Conservation (phyloP, 2,797 vertebrate genomes). For the Diplodus puntazzo region DNA sequence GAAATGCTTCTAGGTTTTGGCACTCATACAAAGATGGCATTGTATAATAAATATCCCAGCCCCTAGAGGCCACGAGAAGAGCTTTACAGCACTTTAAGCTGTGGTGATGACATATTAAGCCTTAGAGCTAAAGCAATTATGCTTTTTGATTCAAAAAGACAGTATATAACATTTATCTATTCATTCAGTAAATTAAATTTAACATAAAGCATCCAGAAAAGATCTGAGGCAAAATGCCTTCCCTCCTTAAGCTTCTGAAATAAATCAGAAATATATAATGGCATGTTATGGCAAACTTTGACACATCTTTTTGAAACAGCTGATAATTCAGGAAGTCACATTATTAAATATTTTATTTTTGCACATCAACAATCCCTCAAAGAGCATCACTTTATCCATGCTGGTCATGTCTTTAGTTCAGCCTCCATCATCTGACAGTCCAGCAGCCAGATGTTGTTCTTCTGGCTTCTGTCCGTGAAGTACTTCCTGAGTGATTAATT, state of each 20-base stretch:
- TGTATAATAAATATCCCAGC: neutral
- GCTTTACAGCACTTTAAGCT: neutral
- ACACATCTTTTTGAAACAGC: slow-evolving; percentile 11
- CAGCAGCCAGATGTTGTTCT: neutral
- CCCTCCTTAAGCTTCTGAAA: neutral
- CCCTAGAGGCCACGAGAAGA: neutral
- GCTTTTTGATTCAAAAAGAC: neutral
- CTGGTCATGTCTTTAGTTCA: slow-evolving; percentile 9
- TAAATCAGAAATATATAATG: neutral
- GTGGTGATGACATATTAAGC: slow-evolving; percentile 1
- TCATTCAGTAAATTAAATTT: neutral
- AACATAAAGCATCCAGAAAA: neutral
- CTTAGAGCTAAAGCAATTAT: neutral
- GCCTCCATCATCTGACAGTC: slow-evolving; percentile 29
- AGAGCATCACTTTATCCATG: slow-evolving; percentile 8
- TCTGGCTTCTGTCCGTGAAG: slow-evolving; percentile 11
- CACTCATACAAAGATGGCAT: neutral
- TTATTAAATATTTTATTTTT: slow-evolving; percentile 57
- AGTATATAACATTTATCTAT: no score
- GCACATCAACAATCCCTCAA: slow-evolving; percentile 28
- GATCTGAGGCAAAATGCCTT: neutral
- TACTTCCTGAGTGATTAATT: slow-evolving; percentile 11
- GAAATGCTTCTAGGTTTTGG: neutral
- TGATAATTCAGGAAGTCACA: neutral
- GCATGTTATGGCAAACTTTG: neutral